Percentiles rank a stretch among this genome's conserved stretches.
These are phyloP conservation scores for Merluccius polli DNA, from an alignment of 2,797 vertebrate genomes.

Conservation along the genomic window DNA sequence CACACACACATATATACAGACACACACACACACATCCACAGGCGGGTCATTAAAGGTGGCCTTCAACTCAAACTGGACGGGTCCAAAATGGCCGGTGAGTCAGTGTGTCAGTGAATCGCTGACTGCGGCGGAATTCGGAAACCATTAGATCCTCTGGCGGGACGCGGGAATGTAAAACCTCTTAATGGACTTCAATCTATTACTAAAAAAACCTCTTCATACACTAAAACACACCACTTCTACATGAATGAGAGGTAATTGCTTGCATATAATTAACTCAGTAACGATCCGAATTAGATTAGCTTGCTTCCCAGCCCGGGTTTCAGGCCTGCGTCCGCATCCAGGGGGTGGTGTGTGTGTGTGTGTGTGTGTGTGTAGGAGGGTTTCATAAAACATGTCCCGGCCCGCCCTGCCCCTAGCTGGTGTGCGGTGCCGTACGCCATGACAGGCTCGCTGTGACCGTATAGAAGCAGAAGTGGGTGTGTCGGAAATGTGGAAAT, in stretches of 20 bases:
- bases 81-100: not conserved
- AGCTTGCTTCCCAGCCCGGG: not conserved
- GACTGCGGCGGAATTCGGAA: not conserved
- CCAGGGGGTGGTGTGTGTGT: too few species aligned
- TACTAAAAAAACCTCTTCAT: constrained; percentile 3
- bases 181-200: constrained; percentile 6
- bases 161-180: not conserved
- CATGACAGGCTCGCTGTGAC: too few species aligned
- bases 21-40: not conserved
- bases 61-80: not conserved
- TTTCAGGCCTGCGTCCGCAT: not conserved
- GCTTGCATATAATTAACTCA: not conserved
- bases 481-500: too few species aligned
- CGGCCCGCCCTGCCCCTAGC: too few species aligned
- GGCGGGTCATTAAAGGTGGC: not conserved
- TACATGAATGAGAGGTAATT: constrained; percentile 1
- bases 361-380: too few species aligned
- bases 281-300: not conserved
- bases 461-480: too few species aligned
- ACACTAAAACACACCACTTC: not conserved
- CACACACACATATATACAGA: not conserved
- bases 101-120: not conserved
- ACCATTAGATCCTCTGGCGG: not conserved
- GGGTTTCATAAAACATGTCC: too few species aligned
- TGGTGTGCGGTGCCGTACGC: too few species aligned